Conservation (phyloP, 2,888 invertebrate species). For the Drosophila maculinotata region DNA sequence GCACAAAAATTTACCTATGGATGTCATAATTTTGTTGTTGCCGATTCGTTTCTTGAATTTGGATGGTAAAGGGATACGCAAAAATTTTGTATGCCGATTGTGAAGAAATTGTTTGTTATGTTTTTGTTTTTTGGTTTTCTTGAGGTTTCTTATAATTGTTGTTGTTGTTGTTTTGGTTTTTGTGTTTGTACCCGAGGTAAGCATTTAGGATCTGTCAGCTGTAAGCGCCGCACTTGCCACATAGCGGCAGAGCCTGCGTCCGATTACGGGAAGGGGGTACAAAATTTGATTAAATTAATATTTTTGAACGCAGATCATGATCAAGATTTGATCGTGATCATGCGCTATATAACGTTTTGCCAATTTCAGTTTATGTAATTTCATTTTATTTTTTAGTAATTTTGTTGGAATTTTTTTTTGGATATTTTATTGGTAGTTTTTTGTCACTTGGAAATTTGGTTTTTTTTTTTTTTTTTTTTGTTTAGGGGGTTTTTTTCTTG, state of each 20-base stretch:
- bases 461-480: conserved; percentile 10
- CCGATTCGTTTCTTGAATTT: conserved; percentile 69
- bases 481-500: background rate
- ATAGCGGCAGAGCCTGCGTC: conserved; percentile 48
- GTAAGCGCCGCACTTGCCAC: conserved; percentile 51
- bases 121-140: conserved; percentile 26
- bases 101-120: conserved; percentile 27
- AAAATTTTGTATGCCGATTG: conserved; percentile 59
- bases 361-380: conserved; percentile 20
- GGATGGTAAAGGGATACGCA: conserved; percentile 40
- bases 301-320: conserved; percentile 4
- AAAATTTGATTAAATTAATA: conserved; percentile 1
- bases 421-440: conserved; percentile 11
- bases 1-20: conserved; percentile 83
- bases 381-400: conserved; percentile 10
- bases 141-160: conserved; percentile 30
- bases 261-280: background rate
- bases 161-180: conserved; percentile 17
- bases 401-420: conserved; percentile 1
- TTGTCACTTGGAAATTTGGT: conserved; percentile 21
- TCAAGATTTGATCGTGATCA: background rate
- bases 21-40: conserved; percentile 84
- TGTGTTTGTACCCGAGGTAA: conserved; percentile 42
- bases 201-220: conserved; percentile 48
- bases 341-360: conserved; percentile 5